Conservation (phyloP, 2,888 invertebrate species). For the Ormyrus rosae region DNA sequence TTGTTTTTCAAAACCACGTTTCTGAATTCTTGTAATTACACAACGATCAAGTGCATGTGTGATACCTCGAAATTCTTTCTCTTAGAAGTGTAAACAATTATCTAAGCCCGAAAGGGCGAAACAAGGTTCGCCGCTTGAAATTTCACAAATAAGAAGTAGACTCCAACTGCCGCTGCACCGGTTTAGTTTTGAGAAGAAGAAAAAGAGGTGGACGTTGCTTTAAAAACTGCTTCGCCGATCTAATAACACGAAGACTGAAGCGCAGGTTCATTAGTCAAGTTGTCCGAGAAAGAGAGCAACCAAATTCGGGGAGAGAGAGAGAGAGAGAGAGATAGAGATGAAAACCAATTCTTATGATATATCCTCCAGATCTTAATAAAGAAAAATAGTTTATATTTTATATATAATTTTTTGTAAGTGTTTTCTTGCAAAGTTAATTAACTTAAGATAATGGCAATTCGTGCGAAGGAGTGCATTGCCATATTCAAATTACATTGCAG, state of each 20-base stretch:
- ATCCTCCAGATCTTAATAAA: too few species aligned
- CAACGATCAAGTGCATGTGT: conserved; percentile 28
- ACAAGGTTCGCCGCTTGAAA: conserved; percentile 71
- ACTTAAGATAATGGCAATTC: too few species aligned
- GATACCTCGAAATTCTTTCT: background rate
- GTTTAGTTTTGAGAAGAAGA: conserved; percentile 48
- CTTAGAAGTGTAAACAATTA: conserved; percentile 62
- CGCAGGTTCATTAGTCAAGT: conserved; percentile 76
- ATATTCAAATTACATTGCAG: too few species aligned
- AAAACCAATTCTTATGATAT: too few species aligned
- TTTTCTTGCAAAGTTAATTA: too few species aligned
- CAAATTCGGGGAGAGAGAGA: conserved; percentile 31
- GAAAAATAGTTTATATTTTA: too few species aligned
- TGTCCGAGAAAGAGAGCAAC: conserved; percentile 52
- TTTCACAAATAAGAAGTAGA: conserved; percentile 76
- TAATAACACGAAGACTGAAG: conserved; percentile 74
- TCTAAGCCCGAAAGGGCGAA: conserved; percentile 67
- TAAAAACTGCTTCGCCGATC: conserved; percentile 75
- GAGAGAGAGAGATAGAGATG: background rate
- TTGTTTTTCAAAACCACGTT: too few species aligned
- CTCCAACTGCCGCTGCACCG: conserved; percentile 67
- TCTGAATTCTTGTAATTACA: conserved; percentile 26
- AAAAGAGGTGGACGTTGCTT: conserved; percentile 61
- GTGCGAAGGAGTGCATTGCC: too few species aligned
- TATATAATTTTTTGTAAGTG: too few species aligned